These are phyloP conservation scores for Actenoides lindsayi DNA, from an alignment of 2,113 vertebrate species.

Conservation along the genomic window DNA sequence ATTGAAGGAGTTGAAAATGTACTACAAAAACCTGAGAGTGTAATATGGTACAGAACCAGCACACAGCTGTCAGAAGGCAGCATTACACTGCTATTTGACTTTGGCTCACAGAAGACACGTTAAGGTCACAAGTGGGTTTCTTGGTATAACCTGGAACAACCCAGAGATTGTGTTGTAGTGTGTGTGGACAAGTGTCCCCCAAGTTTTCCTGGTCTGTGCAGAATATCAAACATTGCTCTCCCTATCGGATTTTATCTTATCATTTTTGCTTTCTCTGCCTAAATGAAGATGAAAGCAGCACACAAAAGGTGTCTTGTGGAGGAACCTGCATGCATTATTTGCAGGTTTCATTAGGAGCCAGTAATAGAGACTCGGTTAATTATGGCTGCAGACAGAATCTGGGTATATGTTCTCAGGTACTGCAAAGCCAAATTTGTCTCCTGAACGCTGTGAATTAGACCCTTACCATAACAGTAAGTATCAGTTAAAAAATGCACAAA, in stretches of 20 bases:
- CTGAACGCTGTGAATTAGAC: background rate
- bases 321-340: background rate
- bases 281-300: background rate
- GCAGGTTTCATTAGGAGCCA: background rate
- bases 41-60: background rate
- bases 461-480: background rate
- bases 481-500: background rate
- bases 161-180: rapidly evolving
- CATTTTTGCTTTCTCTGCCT: background rate
- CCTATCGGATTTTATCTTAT: background rate
- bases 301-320: background rate
- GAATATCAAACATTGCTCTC: background rate
- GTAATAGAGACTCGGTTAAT: background rate
- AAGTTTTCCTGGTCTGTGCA: background rate
- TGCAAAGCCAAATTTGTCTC: background rate
- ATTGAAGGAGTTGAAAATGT: background rate
- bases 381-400: background rate
- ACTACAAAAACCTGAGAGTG: background rate
- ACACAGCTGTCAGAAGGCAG: background rate
- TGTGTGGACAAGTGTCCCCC: background rate
- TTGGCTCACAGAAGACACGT: background rate
- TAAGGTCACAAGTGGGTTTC: background rate
- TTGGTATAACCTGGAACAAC: background rate
- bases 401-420: background rate
- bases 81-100: background rate